Percentiles rank a stretch among this genome's conserved stretches.
phyloP scores from a whole-genome alignment of 2,888 invertebrate species.

The Pogonocherus hispidulus region DNA sequence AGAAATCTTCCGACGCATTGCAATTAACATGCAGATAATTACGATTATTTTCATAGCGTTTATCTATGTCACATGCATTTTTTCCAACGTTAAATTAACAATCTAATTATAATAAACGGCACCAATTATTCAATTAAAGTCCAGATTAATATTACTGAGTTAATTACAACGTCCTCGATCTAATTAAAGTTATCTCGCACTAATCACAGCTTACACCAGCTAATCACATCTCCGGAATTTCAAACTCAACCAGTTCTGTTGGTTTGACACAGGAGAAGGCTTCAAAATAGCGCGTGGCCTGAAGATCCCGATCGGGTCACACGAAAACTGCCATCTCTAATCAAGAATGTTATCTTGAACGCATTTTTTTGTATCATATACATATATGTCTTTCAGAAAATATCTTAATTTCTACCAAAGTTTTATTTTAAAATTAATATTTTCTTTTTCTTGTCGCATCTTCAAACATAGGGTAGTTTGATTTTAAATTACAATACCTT shows the following conservation, averaged over 20 bases:
- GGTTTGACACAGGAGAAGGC: neutral
- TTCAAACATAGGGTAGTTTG: too few species aligned
- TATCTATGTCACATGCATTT: conserved; percentile 41
- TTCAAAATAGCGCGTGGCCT: too few species aligned
- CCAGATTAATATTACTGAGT: conserved; percentile 43
- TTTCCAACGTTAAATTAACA: conserved; percentile 37
- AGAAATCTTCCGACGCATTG: neutral
- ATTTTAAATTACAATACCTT: too few species aligned
- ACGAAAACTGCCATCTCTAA: too few species aligned
- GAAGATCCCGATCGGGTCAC: too few species aligned
- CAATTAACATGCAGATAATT: conserved; percentile 23
- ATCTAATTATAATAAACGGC: conserved; percentile 45
- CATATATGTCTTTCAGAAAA: too few species aligned
- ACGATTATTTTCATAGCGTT: conserved; percentile 31
- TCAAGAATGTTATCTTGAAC: too few species aligned
- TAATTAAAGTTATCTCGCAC: conserved; percentile 46
- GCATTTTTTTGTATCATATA: too few species aligned
- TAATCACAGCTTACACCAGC: conserved; percentile 33
- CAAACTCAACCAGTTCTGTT: conserved; percentile 24
- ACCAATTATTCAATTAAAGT: conserved; percentile 45
- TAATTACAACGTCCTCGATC: conserved; percentile 49
- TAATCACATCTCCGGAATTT: conserved; percentile 27
- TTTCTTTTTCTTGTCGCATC: too few species aligned
- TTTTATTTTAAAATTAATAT: too few species aligned
- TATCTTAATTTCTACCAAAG: too few species aligned